These are phyloP conservation scores for Metaphire vulgaris DNA, from an alignment of 1,140 invertebrate species.

Conservation along the genomic window DNA sequence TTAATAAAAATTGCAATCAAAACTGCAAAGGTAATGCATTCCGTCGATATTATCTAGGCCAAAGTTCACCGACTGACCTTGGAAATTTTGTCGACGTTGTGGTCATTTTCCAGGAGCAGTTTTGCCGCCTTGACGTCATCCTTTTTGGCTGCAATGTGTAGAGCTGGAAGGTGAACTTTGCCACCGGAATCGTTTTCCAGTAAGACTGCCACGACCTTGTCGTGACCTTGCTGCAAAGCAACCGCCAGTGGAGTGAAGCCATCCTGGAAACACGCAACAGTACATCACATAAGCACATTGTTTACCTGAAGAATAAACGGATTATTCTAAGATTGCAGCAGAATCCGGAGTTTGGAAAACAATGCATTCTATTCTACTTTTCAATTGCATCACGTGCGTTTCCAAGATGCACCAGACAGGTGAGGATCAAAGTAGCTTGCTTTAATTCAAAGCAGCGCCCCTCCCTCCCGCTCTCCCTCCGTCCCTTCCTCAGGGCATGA, in stretches of 20 bases:
- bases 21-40: neutral
- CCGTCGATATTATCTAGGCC: neutral
- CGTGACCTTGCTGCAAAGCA: constrained; percentile 93
- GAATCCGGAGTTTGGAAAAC: too few relatives aligned
- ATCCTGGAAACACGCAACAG: constrained; percentile 87
- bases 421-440: too few relatives aligned
- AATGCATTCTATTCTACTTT: neutral
- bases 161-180: constrained; percentile 87
- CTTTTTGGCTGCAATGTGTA: constrained; percentile 97
- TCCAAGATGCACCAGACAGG: neutral
- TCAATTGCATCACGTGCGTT: neutral
- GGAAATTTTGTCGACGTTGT: constrained; percentile 69
- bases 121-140: constrained; percentile 93
- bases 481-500: too few relatives aligned
- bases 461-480: too few relatives aligned
- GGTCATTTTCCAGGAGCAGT: constrained; percentile 74
- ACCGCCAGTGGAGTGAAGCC: constrained; percentile 92
- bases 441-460: too few relatives aligned
- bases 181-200: constrained; percentile 59
- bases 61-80: neutral
- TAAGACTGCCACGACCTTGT: constrained; percentile 85
- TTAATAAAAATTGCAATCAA: too few relatives aligned
- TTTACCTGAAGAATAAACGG: neutral
- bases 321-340: neutral
- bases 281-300: too few relatives aligned